Conservation (phyloP, 2,113 vertebrate species). For the Lampris incognitus region DNA sequence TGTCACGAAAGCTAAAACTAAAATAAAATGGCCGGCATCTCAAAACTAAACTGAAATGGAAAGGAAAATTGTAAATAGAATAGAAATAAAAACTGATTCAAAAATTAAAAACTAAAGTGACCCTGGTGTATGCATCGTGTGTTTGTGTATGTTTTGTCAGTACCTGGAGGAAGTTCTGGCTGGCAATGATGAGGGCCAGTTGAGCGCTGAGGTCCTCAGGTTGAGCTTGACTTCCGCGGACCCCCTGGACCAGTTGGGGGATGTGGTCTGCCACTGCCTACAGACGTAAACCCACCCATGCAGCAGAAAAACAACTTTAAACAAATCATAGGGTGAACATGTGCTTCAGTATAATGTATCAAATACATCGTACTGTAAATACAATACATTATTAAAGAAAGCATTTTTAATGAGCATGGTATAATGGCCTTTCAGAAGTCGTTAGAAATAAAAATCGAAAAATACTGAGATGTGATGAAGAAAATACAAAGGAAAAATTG, state of each 20-base stretch:
- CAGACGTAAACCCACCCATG: constrained; percentile 13
- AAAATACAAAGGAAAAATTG: not conserved
- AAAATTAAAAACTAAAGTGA: too few relatives aligned
- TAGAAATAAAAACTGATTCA: too few relatives aligned
- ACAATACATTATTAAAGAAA: not conserved
- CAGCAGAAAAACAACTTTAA: not conserved
- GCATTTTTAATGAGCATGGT: not conserved
- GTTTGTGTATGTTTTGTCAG: constrained; percentile 3
- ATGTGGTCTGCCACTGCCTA: constrained; percentile 97
- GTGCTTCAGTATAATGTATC: not conserved
- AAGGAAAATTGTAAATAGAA: too few relatives aligned
- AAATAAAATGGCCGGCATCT: too few relatives aligned
- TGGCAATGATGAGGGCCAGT: constrained; percentile 94
- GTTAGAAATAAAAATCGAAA: not conserved
- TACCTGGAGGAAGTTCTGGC: constrained; percentile 98
- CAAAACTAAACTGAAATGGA: too few relatives aligned
- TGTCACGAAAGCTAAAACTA: too few relatives aligned
- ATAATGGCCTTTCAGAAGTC: not conserved
- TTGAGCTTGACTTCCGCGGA: constrained; percentile 95
- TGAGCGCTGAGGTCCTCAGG: constrained; percentile 95
- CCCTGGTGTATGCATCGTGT: too few relatives aligned
- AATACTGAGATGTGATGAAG: not conserved
- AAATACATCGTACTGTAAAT: not conserved
- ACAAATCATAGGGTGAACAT: constrained; percentile 1
- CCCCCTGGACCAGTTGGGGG: constrained; percentile 95